Evolutionary conservation across 2,113 vertebrate genomes (phyloP).

Genomic region (Malurus melanocephalus): DNA sequence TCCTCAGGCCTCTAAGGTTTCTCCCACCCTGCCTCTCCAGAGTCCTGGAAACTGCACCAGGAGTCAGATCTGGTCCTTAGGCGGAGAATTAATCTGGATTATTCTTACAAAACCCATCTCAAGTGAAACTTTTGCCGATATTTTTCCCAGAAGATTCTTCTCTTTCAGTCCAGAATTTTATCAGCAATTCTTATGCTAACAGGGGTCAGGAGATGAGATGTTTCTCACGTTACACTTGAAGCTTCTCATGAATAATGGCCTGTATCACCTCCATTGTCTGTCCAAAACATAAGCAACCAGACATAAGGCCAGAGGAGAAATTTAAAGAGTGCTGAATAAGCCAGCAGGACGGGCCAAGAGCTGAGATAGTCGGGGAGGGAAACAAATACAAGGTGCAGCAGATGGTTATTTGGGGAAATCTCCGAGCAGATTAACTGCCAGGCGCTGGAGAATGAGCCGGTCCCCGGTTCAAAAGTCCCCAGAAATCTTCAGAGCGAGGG

Average conservation of each 20-base stretch:
- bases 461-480: constrained; percentile 38
- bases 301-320: constrained; percentile 81
- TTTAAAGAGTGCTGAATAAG: constrained; percentile 80
- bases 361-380: constrained; percentile 35
- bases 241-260: constrained; percentile 78
- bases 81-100: constrained; percentile 17
- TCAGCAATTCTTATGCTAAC: constrained; percentile 90
- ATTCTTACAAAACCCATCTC: constrained; percentile 35
- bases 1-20: background rate
- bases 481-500: constrained; percentile 46
- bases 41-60: background rate
- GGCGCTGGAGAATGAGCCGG: constrained; percentile 32
- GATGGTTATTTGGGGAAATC: constrained; percentile 52
- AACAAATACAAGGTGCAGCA: constrained; percentile 62
- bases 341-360: constrained; percentile 67
- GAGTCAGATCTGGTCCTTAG: background rate
- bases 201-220: constrained; percentile 89
- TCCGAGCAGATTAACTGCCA: constrained; percentile 38
- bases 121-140: constrained; percentile 54
- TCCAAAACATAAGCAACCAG: constrained; percentile 75
- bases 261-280: constrained; percentile 84
- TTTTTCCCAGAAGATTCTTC: constrained; percentile 70
- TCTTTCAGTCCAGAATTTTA: constrained; percentile 78
- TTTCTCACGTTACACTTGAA: constrained; percentile 92
- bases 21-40: background rate